These are phyloP conservation scores for Acanthochromis polyacanthus DNA, from an alignment of 2,113 vertebrate species.

Conservation along the genomic window DNA sequence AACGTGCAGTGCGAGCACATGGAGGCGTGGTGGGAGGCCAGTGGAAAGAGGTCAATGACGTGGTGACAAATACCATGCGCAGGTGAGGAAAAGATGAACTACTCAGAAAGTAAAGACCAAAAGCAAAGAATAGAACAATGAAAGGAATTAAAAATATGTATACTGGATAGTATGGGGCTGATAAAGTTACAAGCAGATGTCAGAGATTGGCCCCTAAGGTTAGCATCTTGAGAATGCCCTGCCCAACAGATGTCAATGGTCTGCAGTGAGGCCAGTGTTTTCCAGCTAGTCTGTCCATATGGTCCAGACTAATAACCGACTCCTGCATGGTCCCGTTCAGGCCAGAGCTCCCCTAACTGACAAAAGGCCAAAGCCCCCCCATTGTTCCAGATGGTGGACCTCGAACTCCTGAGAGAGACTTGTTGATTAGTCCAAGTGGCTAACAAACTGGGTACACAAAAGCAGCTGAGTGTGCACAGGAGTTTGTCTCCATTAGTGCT, in stretches of 20 bases:
- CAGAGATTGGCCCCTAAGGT: neutral
- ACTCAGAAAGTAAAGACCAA: slow-evolving; percentile 1
- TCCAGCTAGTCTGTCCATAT: slow-evolving; percentile 42
- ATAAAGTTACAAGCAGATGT: slow-evolving; percentile 8
- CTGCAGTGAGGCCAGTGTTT: slow-evolving; percentile 12
- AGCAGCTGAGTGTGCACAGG: neutral
- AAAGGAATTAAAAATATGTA: neutral
- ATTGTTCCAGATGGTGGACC: slow-evolving; percentile 54
- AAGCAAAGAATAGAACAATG: neutral
- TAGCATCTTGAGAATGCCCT: slow-evolving; percentile 22
- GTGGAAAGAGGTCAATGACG: slow-evolving; percentile 17
- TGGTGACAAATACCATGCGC: neutral
- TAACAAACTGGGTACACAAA: slow-evolving; percentile 36
- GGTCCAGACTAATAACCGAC: slow-evolving; percentile 47
- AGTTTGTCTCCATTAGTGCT: slow-evolving; percentile 10
- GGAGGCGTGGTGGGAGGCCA: slow-evolving; percentile 10
- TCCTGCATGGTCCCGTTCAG: slow-evolving; percentile 11
- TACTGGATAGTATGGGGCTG: neutral
- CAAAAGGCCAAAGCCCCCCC: slow-evolving; percentile 3
- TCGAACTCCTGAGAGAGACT: slow-evolving; percentile 27
- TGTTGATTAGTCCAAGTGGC: slow-evolving; percentile 46
- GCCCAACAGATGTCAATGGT: slow-evolving; percentile 41
- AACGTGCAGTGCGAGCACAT: slow-evolving; percentile 53
- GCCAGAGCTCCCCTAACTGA: slow-evolving; percentile 22
- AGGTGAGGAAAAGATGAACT: neutral